Percentiles rank a stretch among this genome's conserved stretches.
These are phyloP conservation scores for Trogon surrucura DNA, from an alignment of 2,113 vertebrate species.

Conservation along the genomic window DNA sequence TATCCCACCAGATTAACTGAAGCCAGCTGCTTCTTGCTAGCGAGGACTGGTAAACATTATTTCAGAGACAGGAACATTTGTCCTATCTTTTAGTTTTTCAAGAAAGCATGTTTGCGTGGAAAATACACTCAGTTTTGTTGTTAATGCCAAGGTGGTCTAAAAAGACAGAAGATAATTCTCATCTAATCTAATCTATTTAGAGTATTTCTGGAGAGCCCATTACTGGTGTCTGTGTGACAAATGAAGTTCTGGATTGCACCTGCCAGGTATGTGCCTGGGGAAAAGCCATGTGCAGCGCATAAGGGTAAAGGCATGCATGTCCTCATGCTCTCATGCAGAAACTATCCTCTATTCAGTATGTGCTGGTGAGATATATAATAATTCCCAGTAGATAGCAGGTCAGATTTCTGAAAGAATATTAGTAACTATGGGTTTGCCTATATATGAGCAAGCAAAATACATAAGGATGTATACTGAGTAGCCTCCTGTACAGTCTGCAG, in stretches of 20 bases:
- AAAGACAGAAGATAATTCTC: conserved; percentile 30
- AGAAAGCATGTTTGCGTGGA: neutral
- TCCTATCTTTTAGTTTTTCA: neutral
- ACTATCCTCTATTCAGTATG: neutral
- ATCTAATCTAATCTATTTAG: conserved; percentile 36
- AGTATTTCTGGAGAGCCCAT: conserved; percentile 24
- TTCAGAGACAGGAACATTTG: conserved; percentile 30
- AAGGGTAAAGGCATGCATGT: conserved; percentile 4
- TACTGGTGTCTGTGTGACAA: conserved; percentile 42
- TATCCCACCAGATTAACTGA: conserved; percentile 26
- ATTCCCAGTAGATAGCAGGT: neutral
- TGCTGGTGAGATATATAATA: neutral
- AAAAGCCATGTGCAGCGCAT: neutral
- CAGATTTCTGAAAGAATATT: conserved; percentile 11
- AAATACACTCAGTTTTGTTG: neutral
- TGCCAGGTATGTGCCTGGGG: conserved; percentile 39
- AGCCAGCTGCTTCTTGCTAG: conserved; percentile 35
- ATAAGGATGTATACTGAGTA: conserved; percentile 1
- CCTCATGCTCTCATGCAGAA: neutral
- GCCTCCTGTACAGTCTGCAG: neutral
- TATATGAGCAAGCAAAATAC: neutral
- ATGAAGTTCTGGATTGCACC: conserved; percentile 56
- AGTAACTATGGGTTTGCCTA: neutral
- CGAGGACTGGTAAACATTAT: neutral
- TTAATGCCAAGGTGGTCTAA: conserved; percentile 15